Base-by-base conservation (phyloP, 2,797 vertebrate genomes). In the Basileuterus tristriatus region DNA sequence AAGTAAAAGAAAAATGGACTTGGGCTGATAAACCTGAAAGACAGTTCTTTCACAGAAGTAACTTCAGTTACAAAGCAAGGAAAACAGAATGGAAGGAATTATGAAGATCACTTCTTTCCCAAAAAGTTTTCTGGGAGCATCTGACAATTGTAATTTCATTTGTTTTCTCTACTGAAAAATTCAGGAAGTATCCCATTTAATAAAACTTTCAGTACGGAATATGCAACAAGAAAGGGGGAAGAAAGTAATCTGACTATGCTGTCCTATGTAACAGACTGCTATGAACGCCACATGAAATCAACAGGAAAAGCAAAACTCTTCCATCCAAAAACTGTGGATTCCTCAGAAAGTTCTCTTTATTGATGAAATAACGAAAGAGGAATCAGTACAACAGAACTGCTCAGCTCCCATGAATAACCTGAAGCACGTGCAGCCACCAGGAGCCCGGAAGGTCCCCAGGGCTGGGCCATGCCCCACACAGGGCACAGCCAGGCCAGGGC, bases 401-500 rank as follows among this genome's bases (percentile, higher is more conserved):
- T 52, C 12, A 39, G 59, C 43, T 55, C 39, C 72, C 23, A 8
- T 2, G 22, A 56, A 64, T 21, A 69, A 37, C 34, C 11, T 30
- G 49, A 43, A 63, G 18, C 41, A 47, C 8, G 15, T 2, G 36
- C 30, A 81, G 5, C 22, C 17, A 6, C 10, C 9, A 60, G 36
- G 26, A 44, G 63, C 8, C 22, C 1, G 29, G 29, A 43, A 56
- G 36, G 39, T 8, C 46, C 58, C 56, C 62, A 36, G 53, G 49
- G 43, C n/a, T 6, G 16, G 16, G 2, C 12, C 16, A 10, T 0
- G 11, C 7, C 22, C 15, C 30, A 5, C 6, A 2, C 41, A 27
- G 63, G 29, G 8, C 19, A 2, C 50, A 67, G 41, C 13, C 36
- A 36, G 36, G 37, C 37, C 37, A 37, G 37, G 37, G 11, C 37